phyloP scores from a whole-genome alignment of 2,113 vertebrate genomes.

The Halichoerus grypus region DNA sequence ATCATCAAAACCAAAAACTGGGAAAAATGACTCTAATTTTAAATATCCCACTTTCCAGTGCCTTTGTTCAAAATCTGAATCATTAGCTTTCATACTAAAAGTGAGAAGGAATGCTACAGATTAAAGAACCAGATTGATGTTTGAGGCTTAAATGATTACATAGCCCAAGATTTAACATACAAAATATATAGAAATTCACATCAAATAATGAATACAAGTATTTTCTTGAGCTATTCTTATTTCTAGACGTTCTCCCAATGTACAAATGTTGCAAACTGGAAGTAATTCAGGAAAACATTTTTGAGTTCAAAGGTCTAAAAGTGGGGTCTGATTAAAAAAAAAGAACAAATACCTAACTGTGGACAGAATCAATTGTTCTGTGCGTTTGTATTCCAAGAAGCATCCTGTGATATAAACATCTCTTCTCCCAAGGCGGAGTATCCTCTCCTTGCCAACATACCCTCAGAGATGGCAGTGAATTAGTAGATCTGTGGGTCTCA shows the following conservation, averaged over 20 bases:
- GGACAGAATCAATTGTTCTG: not conserved
- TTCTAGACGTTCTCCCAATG: not conserved
- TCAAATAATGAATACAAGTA: not conserved
- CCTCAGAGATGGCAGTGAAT: not conserved
- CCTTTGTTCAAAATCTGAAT: not conserved
- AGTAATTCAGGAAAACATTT: not conserved
- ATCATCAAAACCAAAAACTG: not conserved
- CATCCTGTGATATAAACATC: not conserved
- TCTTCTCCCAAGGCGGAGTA: not conserved
- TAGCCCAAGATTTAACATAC: not conserved
- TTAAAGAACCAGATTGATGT: not conserved
- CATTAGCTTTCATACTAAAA: not conserved
- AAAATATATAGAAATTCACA: not conserved
- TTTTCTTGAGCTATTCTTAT: slow-evolving; percentile 13
- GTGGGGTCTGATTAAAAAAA: not conserved
- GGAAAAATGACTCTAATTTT: not conserved
- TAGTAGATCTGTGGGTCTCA: not conserved
- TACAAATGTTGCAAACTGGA: not conserved
- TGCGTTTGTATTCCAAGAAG: not conserved
- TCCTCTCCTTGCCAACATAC: not conserved
- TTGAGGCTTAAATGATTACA: slow-evolving; percentile 23
- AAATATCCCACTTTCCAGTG: not conserved
- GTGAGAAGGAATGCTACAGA: not conserved
- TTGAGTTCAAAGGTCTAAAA: not conserved
- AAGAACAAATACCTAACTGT: not conserved